Base-by-base conservation (phyloP, 2,888 invertebrate genomes). In the Epirrhoe alternata region DNA sequence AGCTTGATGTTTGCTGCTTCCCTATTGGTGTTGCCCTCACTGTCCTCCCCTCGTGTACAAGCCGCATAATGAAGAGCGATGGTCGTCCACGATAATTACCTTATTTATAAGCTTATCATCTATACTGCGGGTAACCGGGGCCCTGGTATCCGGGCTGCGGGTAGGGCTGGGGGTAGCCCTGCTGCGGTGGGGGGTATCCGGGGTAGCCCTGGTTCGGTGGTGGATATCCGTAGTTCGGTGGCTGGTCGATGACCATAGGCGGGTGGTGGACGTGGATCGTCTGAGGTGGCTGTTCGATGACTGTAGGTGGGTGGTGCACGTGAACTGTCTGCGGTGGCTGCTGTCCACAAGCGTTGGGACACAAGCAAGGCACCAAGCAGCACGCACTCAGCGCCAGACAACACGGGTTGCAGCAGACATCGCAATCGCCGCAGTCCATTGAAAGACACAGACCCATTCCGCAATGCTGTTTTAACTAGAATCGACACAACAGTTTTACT, bases 401-500 rank as follows among this genome's bases (percentile, higher is more conserved):
- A 78, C 92, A 93, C 7, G 92, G 92, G 66, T 91, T 91, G 79
- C 84, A 85, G 79, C 91, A 90, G 61, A 85, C 67, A 61, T 89
- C 90, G 75, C 89, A 89, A 49, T 92, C 92, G 17, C 89, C 92
- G 72, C 87, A 88, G 69, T 92, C 92, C 51, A 92, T 75, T 33
- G 92, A 93, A 31, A 92, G 74, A 73, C 92, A 93, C 75, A 93
- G 73, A 69, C 92, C 92, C 92, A 92, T 92, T 76, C 77, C 85
- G 74, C 68, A 72, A 64, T 74, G 74, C 74, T 74, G 76, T 73
- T 79, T 80, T 75, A 79, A 86, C 87, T 89, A 86, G 80, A 89
- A 88, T 72, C 72, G 78, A 82, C 72, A 79, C 69, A 79, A 73
- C 66, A 64, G 63, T 70, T 66, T 77, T 74, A 72, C 72, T 68